Evolutionary conservation across 2,888 invertebrate species (phyloP).

Genomic region (Brachylomia viminalis): DNA sequence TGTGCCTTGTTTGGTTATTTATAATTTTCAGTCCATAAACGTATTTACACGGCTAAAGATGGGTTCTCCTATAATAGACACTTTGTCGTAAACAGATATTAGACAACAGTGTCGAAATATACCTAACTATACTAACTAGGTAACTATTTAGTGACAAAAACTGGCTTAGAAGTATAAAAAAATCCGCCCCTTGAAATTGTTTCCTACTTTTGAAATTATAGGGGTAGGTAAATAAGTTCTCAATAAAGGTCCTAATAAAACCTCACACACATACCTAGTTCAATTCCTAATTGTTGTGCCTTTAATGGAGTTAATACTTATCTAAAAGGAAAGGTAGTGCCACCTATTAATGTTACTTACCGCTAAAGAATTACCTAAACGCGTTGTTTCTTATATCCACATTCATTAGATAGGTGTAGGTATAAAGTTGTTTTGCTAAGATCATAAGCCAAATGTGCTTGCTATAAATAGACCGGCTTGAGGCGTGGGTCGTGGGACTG

Average conservation of each 20-base stretch:
- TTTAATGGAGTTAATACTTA: not conserved
- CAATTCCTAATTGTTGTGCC: too few relatives aligned
- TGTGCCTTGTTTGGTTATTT: conserved; percentile 9
- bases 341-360: not conserved
- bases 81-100: not conserved
- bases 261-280: not conserved
- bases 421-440: conserved; percentile 28
- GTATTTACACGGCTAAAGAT: not conserved
- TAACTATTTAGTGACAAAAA: not conserved
- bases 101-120: not conserved
- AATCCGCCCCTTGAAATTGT: not conserved
- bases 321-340: not conserved
- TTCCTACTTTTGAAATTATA: not conserved
- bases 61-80: not conserved
- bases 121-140: not conserved
- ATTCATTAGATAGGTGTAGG: not conserved
- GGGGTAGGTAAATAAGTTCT: not conserved
- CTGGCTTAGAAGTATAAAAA: not conserved
- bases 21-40: not conserved
- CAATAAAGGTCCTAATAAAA: not conserved
- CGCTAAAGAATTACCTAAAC: not conserved
- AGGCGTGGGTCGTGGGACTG: conserved; percentile 64
- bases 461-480: conserved; percentile 77
- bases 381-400: conserved; percentile 7
- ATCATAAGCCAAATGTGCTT: conserved; percentile 70